These are phyloP conservation scores for Trichopoda pennipes DNA, from an alignment of 2,888 invertebrate genomes.

Conservation along the genomic window DNA sequence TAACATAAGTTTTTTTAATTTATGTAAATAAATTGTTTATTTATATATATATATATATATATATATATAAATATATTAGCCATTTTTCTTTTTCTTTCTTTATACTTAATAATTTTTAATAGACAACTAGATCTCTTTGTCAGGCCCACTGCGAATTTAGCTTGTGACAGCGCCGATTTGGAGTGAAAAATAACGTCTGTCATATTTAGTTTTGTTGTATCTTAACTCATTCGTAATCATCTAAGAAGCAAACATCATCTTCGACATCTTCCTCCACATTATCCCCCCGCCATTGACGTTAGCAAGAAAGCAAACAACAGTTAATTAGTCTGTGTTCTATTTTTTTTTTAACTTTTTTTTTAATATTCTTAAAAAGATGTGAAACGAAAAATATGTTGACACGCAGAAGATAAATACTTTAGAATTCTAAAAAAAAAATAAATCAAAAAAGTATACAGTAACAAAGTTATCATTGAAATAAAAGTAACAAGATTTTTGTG, in stretches of 20 bases:
- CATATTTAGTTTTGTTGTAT: constrained; percentile 18
- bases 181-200: constrained; percentile 5
- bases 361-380: constrained; percentile 29
- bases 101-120: background rate
- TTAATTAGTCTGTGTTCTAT: constrained; percentile 5
- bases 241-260: constrained; percentile 41
- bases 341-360: constrained; percentile 6
- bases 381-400: constrained; percentile 30
- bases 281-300: background rate
- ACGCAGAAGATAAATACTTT: constrained; percentile 19
- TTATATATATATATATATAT: no score
- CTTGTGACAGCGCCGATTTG: background rate
- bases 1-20: no score
- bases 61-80: no score
- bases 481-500: constrained; percentile 11
- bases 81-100: no score
- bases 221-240: constrained; percentile 27
- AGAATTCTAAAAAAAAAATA: constrained; percentile 11
- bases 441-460: constrained; percentile 16
- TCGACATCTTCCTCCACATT: constrained; percentile 38
- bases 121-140: background rate
- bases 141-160: background rate
- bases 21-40: no score
- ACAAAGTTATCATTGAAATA: constrained; percentile 41
- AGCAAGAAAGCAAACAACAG: constrained; percentile 27